Evolutionary conservation across 2,113 vertebrate species (phyloP), one percentile per base, ranked within the genome.

Genomic region (Epinephelus lanceolatus): DNA sequence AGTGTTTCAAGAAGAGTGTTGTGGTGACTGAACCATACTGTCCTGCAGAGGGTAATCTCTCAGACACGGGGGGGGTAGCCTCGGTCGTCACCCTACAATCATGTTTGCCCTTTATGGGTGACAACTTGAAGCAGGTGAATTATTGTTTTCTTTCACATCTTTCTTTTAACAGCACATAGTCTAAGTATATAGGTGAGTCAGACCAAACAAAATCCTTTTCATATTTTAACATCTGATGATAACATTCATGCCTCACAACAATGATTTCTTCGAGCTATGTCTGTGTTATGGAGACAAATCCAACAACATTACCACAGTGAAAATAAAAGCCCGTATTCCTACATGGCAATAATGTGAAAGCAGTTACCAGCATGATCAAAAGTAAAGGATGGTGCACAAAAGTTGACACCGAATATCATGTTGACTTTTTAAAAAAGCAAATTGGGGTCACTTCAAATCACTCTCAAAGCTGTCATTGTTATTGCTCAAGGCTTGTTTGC

Each of bases 291-390:
- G n/a, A 67, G 55, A 59, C 17, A 71, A 13, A 59, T 63, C 30
- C 9, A 18, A 63, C 25, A 67, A 5, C 23, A 7, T 47, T 23
- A 3, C 11, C 62, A 14, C 21, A 10, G 27, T 17, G 53, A 15
- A 45, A 45, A 71, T 13, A 37, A 71, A 63, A 47, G 53, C 59
- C 45, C 2, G 3, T 11, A 18, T 18, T 49, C 21, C 19, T 3
- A 14, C 11, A 30, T 2, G 3, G 21, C n/a, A 57, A 3, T 33
- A 5, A 65, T 30, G 19, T 67, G 14, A 23, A 33, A 53, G 27
- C 57, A 71, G 25, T 52, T 51, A 52, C 49, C 52, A 40, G 14
- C 53, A 30, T 66, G n/a, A 42, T 66, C 5, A 40, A 13, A 83
- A 55, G 6, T 13, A 40, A 21, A 19, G 19, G 19, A 27, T 14